A percentile compares a stretch with the other conserved stretches of the same genome.
Evolutionary conservation across 2,888 invertebrate genomes (phyloP).

Genomic region (Spilosoma lubricipeda): DNA sequence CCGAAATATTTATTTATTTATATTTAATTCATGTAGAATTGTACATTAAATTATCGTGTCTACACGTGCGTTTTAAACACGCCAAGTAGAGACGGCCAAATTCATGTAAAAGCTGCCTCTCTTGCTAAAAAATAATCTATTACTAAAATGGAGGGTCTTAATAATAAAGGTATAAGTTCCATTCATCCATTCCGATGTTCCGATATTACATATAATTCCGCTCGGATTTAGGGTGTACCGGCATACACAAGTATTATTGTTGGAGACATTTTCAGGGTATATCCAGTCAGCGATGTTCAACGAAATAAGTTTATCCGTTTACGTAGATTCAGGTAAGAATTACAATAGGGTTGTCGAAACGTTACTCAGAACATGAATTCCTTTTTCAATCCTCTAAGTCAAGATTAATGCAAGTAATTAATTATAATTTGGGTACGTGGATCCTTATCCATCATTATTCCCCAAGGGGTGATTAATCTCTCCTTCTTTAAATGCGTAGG

Average conservation of each 20-base stretch:
- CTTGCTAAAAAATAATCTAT: not conserved
- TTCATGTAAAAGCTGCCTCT: not conserved
- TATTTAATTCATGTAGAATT: too few relatives aligned
- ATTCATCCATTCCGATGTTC: not conserved
- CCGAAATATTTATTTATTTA: too few relatives aligned
- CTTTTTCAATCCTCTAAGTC: not conserved
- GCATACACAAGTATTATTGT: constrained; percentile 5
- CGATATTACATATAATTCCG: constrained; percentile 4
- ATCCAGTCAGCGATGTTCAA: constrained; percentile 21
- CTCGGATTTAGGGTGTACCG: not conserved
- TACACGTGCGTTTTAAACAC: too few relatives aligned
- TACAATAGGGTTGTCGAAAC: constrained; percentile 18
- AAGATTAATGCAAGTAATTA: too few relatives aligned
- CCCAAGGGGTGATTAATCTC: too few relatives aligned
- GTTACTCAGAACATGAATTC: not conserved
- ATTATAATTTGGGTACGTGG: too few relatives aligned
- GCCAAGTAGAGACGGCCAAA: too few relatives aligned
- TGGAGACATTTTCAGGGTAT: constrained; percentile 4
- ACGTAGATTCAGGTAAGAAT: constrained; percentile 10
- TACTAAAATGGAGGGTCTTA: not conserved
- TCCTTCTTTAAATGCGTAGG: too few relatives aligned
- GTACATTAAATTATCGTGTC: too few relatives aligned
- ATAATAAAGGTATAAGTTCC: not conserved
- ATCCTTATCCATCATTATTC: too few relatives aligned
- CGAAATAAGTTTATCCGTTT: constrained; percentile 30